A percentile compares a stretch with the other conserved stretches of the same genome.
Conservation (phyloP, 2,888 invertebrate genomes). For the Apotomis capreana region DNA sequence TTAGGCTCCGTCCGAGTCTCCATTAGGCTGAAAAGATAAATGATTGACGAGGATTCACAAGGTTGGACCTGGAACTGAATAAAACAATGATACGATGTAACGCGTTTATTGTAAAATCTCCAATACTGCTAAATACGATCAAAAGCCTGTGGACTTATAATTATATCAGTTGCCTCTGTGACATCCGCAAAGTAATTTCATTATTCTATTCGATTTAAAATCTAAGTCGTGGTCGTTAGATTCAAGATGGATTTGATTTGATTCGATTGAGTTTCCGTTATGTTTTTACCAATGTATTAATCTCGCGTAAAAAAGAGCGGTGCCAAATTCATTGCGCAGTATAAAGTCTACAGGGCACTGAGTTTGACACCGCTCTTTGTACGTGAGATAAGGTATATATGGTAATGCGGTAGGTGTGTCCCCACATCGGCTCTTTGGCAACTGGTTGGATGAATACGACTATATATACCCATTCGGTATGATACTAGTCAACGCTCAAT, state of each 20-base stretch:
- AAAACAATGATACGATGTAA: conserved; percentile 27
- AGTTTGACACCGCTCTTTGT: too few relatives aligned
- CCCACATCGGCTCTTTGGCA: conserved; percentile 14
- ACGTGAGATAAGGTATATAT: not conserved
- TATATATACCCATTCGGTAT: not conserved
- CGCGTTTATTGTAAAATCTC: conserved; percentile 38
- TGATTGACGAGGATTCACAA: not conserved
- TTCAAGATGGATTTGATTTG: conserved; percentile 17
- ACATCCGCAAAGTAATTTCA: conserved; percentile 21
- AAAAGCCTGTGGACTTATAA: conserved; percentile 32
- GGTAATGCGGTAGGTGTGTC: not conserved
- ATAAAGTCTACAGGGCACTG: too few relatives aligned
- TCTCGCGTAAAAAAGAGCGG: too few relatives aligned
- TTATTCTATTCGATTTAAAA: conserved; percentile 23
- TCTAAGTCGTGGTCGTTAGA: conserved; percentile 23
- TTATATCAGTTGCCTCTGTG: conserved; percentile 17
- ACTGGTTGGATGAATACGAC: too few relatives aligned
- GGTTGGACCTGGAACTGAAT: not conserved
- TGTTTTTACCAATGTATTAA: conserved; percentile 7
- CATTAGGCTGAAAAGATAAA: too few relatives aligned
- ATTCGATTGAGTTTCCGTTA: conserved; percentile 29
- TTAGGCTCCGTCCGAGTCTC: too few relatives aligned
- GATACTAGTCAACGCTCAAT: not conserved
- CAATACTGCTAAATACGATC: conserved; percentile 32
- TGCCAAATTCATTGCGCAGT: too few relatives aligned